Conservation (phyloP, 2,797 vertebrate species). For the Synanceia verrucosa region DNA sequence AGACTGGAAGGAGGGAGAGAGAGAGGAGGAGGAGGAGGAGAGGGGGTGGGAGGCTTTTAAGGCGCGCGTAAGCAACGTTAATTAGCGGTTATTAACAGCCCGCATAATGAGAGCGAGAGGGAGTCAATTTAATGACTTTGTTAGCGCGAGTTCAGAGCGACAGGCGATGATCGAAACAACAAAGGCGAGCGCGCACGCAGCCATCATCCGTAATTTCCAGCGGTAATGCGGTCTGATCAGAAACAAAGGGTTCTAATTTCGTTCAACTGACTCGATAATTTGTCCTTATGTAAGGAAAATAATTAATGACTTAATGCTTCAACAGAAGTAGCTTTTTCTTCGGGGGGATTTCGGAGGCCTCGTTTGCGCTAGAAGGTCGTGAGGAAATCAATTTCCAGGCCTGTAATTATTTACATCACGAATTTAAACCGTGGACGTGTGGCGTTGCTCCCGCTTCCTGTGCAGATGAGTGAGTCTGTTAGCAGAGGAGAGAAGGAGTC, state of each 20-base stretch:
- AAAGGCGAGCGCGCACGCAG: slow-evolving; percentile 82
- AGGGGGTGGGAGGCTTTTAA: slow-evolving; percentile 76
- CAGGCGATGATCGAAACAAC: slow-evolving; percentile 86
- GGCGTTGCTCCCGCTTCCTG: slow-evolving; percentile 46
- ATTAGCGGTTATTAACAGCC: slow-evolving; percentile 90
- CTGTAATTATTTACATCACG: slow-evolving; percentile 79
- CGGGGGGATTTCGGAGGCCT: slow-evolving; percentile 51
- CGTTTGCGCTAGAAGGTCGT: slow-evolving; percentile 65
- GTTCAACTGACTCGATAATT: slow-evolving; percentile 86
- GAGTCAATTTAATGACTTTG: slow-evolving; percentile 92
- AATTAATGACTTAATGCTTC: slow-evolving; percentile 85
- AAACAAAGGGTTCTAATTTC: slow-evolving; percentile 88
- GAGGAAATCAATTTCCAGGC: slow-evolving; percentile 74
- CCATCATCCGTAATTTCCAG: slow-evolving; percentile 87
- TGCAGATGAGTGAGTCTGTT: slow-evolving; percentile 48
- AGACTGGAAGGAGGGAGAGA: neutral
- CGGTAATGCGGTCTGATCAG: slow-evolving; percentile 86
- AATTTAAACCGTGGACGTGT: slow-evolving; percentile 66
- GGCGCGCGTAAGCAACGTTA: slow-evolving; percentile 87
- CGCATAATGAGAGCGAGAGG: slow-evolving; percentile 88
- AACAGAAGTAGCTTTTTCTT: slow-evolving; percentile 78
- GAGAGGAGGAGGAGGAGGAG: slow-evolving; percentile 6
- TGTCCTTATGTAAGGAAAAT: slow-evolving; percentile 85
- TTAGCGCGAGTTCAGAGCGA: slow-evolving; percentile 87
- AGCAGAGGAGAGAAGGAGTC: slow-evolving; percentile 34